phyloP scores from a whole-genome alignment of 92 coral and sea anemone genomes.

The Porites divaricata region DNA sequence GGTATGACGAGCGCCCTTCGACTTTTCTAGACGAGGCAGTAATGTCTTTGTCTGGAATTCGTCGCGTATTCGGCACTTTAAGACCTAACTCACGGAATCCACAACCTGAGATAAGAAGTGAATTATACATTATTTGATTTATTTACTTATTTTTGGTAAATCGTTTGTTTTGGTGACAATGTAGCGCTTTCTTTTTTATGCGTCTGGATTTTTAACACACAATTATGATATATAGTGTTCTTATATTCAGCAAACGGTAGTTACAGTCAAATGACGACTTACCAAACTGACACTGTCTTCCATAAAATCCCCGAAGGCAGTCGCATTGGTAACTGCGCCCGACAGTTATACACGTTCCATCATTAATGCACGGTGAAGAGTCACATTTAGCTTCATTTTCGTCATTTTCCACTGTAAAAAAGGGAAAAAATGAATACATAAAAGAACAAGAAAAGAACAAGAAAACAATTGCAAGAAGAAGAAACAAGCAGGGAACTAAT shows the following conservation, averaged over 20 bases:
- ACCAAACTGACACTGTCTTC: constrained; percentile 47
- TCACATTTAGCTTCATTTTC: constrained; percentile 3
- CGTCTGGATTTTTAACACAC: too few species aligned
- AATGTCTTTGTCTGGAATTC: constrained; percentile 52
- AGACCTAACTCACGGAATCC: constrained; percentile 55
- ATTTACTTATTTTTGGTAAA: too few species aligned
- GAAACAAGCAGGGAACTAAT: neutral
- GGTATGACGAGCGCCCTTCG: constrained; percentile 36
- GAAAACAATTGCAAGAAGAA: neutral
- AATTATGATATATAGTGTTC: too few species aligned
- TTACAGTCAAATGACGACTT: neutral
- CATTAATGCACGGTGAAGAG: constrained; percentile 40
- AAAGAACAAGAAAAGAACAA: too few species aligned
- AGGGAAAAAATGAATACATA: neutral
- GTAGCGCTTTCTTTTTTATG: too few species aligned
- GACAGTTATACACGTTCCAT: constrained; percentile 28
- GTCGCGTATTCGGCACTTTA: constrained; percentile 25
- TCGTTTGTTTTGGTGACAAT: too few species aligned
- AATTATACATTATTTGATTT: neutral
- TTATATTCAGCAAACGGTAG: too few species aligned
- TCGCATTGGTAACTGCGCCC: constrained; percentile 32
- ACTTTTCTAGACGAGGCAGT: constrained; percentile 38
- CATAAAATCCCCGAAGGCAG: constrained; percentile 46
- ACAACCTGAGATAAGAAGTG: constrained; percentile 18
- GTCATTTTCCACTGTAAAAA: neutral